Evolutionary conservation across 2,888 invertebrate species (phyloP).

Genomic region (Aproaerema taeniolella): DNA sequence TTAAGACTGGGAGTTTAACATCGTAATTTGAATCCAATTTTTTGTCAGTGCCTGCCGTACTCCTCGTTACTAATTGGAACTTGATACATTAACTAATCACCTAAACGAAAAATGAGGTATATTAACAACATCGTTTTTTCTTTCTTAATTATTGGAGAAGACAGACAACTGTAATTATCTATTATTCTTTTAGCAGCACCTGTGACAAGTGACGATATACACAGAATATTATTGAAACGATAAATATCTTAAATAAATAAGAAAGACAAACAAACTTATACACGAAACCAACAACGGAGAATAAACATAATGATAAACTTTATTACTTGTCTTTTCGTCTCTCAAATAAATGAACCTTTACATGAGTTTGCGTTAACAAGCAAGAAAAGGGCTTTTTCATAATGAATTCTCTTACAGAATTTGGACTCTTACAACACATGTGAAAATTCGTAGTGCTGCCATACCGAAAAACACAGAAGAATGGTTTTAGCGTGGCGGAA

Average conservation of each 20-base stretch:
- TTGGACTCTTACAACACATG: no score
- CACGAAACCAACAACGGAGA: conserved; percentile 1
- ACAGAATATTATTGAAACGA: not conserved
- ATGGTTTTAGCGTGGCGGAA: no score
- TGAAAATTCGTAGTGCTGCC: no score
- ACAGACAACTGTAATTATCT: not conserved
- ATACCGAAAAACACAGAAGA: no score
- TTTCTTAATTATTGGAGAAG: conserved; percentile 4
- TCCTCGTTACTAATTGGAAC: no score
- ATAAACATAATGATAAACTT: conserved; percentile 12
- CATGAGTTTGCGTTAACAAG: conserved; percentile 22
- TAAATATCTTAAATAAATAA: conserved; percentile 1
- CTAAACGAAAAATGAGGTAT: conserved; percentile 11
- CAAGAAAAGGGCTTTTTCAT: conserved; percentile 34
- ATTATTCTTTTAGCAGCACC: not conserved
- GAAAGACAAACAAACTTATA: conserved; percentile 5
- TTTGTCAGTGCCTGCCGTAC: no score
- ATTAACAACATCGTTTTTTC: conserved; percentile 16
- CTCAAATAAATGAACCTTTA: conserved; percentile 35
- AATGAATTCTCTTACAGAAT: conserved; percentile 21
- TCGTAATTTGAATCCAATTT: no score
- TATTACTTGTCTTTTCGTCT: conserved; percentile 20
- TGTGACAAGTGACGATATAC: no score
- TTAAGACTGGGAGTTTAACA: no score
- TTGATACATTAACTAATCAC: no score